Evolutionary conservation across 2,797 vertebrate genomes (phyloP).

Genomic region (Poecilia velifera): DNA sequence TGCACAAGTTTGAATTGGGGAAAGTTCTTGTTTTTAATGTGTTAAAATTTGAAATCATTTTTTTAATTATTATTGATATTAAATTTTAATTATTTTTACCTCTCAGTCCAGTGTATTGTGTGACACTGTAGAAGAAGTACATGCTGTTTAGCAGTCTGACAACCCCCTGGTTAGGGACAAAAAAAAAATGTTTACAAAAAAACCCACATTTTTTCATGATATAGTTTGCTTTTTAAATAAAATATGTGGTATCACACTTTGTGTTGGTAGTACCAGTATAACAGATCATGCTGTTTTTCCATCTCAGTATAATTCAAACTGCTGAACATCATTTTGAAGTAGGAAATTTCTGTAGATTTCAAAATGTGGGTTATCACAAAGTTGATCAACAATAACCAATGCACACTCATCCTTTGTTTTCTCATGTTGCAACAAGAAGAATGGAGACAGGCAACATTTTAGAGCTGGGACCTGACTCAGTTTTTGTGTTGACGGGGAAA

Average conservation of each 20-base stretch:
- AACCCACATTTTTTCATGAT: background rate
- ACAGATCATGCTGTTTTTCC: background rate
- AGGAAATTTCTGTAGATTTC: background rate
- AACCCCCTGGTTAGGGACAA: background rate
- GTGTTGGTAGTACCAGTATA: too few relatives aligned
- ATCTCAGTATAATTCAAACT: constrained; percentile 8
- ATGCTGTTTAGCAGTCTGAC: background rate
- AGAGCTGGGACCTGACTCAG: background rate
- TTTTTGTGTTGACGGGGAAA: background rate
- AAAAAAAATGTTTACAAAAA: background rate
- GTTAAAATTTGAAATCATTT: constrained; percentile 4
- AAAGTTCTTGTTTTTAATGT: constrained; percentile 11
- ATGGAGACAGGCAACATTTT: background rate
- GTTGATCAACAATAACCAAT: background rate
- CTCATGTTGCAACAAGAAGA: constrained; percentile 10
- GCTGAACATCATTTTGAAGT: constrained; percentile 5
- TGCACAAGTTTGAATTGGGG: constrained; percentile 8
- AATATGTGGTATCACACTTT: background rate
- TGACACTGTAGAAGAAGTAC: background rate
- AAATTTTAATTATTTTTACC: background rate
- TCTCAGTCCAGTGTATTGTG: background rate
- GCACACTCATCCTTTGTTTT: background rate
- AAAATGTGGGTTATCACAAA: background rate
- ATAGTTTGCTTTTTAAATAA: background rate
- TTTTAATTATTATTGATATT: background rate